phyloP scores from a whole-genome alignment of 2,888 invertebrate species.

The Mesorhabditis belari region DNA sequence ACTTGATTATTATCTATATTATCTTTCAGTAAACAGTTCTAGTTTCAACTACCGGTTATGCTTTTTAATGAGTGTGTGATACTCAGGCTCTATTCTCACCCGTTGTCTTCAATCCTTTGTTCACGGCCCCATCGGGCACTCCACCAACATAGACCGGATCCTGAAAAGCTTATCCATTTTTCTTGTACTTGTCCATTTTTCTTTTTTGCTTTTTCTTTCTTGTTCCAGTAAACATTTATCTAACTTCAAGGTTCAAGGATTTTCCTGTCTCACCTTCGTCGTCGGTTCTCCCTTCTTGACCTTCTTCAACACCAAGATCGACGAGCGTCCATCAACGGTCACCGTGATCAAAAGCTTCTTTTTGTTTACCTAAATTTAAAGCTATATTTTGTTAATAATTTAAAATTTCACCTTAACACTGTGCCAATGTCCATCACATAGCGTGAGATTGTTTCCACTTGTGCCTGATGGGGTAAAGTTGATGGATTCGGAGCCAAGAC shows the following conservation, averaged over 20 bases:
- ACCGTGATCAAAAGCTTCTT: conserved; percentile 82
- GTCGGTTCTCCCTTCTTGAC: conserved; percentile 68
- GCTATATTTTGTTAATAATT: too few relatives aligned
- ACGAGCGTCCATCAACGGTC: conserved; percentile 74
- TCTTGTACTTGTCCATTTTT: too few relatives aligned
- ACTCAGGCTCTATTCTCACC: conserved; percentile 3
- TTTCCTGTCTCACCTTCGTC: too few relatives aligned
- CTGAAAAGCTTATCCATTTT: too few relatives aligned
- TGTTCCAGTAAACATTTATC: too few relatives aligned
- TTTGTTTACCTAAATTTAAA: conserved; percentile 69
- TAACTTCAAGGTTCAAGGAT: too few relatives aligned
- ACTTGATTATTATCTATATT: background rate
- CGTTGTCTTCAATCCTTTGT: conserved; percentile 22
- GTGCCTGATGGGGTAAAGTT: conserved; percentile 24
- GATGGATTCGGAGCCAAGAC: conserved; percentile 66
- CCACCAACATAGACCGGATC: conserved; percentile 80
- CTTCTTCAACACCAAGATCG: conserved; percentile 65
- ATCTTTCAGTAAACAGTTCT: background rate
- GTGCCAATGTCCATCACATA: conserved; percentile 95
- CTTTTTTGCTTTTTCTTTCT: too few relatives aligned
- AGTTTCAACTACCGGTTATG: too few relatives aligned
- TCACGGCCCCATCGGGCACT: conserved; percentile 33
- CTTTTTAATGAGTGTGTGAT: too few relatives aligned
- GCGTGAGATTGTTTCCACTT: conserved; percentile 55
- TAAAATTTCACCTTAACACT: conserved; percentile 64